phyloP scores from a whole-genome alignment of 2,888 invertebrate species.

The Limenitis camilla region DNA sequence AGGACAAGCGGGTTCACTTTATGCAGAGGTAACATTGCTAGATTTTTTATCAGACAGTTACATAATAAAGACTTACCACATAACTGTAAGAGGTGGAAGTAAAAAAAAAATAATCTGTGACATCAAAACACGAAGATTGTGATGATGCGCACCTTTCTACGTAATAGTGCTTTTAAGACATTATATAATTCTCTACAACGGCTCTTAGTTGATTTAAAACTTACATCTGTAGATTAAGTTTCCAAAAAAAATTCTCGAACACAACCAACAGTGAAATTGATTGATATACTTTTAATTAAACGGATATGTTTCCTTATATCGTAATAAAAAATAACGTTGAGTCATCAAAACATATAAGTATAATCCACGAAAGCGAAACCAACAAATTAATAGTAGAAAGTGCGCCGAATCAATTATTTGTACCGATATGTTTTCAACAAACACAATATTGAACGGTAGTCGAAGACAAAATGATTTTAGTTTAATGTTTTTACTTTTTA shows the following conservation, averaged over 20 bases:
- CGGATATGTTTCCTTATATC: too few species aligned
- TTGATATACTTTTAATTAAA: too few species aligned
- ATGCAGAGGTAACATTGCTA: conserved; percentile 21
- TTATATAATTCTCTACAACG: too few species aligned
- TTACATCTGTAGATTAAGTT: too few species aligned
- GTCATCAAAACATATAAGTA: conserved; percentile 44
- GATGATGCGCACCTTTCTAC: background rate
- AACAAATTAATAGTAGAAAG: conserved; percentile 61
- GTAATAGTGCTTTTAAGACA: too few species aligned
- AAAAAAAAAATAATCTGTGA: conserved; percentile 12
- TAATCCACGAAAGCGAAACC: conserved; percentile 59
- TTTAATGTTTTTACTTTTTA: background rate
- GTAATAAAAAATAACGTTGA: conserved; percentile 10
- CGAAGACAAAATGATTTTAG: conserved; percentile 4
- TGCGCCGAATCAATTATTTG: conserved; percentile 55
- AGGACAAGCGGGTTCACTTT: conserved; percentile 18
- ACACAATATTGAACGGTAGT: conserved; percentile 17
- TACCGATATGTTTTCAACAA: conserved; percentile 24
- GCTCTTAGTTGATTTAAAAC: too few species aligned
- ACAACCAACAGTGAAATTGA: background rate
- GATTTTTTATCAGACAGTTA: conserved; percentile 21
- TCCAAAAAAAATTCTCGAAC: too few species aligned
- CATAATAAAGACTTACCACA: conserved; percentile 20
- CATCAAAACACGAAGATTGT: too few species aligned
- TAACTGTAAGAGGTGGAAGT: conserved; percentile 19